Conservation (phyloP, 2,888 invertebrate genomes). For the Ormyrus nitidulus region DNA sequence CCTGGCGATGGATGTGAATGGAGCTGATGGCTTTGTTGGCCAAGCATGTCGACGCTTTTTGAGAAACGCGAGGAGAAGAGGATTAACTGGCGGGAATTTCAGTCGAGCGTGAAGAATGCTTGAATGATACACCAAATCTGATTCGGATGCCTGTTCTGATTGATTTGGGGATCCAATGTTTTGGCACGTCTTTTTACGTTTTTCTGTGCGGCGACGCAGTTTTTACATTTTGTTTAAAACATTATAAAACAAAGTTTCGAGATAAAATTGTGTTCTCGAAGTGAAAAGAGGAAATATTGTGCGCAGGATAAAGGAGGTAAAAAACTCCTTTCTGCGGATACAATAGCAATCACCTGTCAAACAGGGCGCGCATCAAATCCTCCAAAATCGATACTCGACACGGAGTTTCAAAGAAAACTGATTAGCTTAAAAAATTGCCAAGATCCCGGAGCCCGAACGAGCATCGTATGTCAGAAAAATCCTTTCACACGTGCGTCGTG, state of each 20-base stretch:
- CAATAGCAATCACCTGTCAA: slow-evolving; percentile 25
- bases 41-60: slow-evolving; percentile 16
- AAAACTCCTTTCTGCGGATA: not conserved
- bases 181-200: slow-evolving; percentile 17
- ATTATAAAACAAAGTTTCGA: no score
- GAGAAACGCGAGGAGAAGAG: slow-evolving; percentile 14
- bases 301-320: not conserved
- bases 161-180: slow-evolving; percentile 23
- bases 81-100: slow-evolving; percentile 27
- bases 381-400: not conserved
- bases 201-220: not conserved
- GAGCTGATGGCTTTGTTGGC: slow-evolving; percentile 8
- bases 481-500: slow-evolving; percentile 19
- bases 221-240: no score
- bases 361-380: not conserved
- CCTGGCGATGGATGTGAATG: not conserved
- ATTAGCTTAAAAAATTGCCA: slow-evolving; percentile 41
- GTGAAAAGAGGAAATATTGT: not conserved
- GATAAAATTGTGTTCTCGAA: not conserved
- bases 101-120: slow-evolving; percentile 12
- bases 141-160: slow-evolving; percentile 5
- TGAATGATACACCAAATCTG: slow-evolving; percentile 29
- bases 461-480: slow-evolving; percentile 19
- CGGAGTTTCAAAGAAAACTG: slow-evolving; percentile 12
- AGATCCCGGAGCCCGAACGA: not conserved